A percentile compares a stretch with the other conserved stretches of the same genome.
These are phyloP conservation scores for Catostylus mosaicus DNA, from an alignment of 30 jellyfish, hydroid and myxozoan genomes.

Conservation along the genomic window DNA sequence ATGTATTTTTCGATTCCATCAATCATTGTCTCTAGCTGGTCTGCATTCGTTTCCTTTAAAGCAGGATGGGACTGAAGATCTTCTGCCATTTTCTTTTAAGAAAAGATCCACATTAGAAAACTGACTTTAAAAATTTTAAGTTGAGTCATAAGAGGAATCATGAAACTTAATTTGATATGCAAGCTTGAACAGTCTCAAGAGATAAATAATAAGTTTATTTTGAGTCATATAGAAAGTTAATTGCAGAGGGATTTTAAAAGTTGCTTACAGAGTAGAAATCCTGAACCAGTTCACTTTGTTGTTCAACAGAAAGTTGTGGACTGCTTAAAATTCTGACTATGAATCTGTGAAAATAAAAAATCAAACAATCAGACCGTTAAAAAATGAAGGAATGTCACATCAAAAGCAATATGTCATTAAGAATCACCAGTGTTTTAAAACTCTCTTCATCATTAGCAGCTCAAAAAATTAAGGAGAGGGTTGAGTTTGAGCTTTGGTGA, in stretches of 20 bases:
- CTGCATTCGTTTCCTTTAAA: slow-evolving; percentile 78
- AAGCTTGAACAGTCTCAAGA: no score
- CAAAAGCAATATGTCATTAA: no score
- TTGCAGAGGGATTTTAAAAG: neutral
- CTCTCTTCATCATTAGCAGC: no score
- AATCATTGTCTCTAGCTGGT: slow-evolving; percentile 83
- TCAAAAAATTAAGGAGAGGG: no score
- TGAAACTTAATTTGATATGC: no score
- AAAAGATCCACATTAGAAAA: slow-evolving; percentile 16
- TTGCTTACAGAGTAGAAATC: slow-evolving; percentile 88
- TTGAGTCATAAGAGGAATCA: no score
- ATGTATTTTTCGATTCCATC: slow-evolving; percentile 95
- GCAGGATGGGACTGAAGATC: slow-evolving; percentile 90
- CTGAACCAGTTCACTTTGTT: slow-evolving; percentile 92
- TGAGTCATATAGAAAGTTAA: neutral
- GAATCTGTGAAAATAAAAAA: slow-evolving; percentile 61
- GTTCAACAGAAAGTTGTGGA: slow-evolving; percentile 75
- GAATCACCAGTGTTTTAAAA: no score
- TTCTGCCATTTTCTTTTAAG: slow-evolving; percentile 88
- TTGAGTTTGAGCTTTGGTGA: no score
- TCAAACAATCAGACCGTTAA: no score
- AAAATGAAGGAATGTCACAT: no score
- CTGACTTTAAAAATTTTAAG: neutral
- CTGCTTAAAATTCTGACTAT: slow-evolving; percentile 76
- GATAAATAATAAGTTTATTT: no score